phyloP scores from a whole-genome alignment of 2,797 vertebrate genomes.

The Mionectes olivaceus region DNA sequence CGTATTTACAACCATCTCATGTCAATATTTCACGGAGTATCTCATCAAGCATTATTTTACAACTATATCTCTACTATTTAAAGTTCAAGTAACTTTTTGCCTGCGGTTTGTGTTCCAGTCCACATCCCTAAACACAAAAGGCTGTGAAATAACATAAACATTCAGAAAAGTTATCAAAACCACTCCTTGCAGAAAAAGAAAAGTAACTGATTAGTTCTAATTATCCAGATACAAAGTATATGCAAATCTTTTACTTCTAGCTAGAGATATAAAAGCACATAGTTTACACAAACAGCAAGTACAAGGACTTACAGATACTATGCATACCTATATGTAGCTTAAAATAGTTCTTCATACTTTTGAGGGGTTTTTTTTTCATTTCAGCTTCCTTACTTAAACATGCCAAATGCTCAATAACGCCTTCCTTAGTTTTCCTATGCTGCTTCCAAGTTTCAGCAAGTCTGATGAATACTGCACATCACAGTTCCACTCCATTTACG shows the following conservation, averaged over 20 bases:
- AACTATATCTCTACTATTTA: not conserved
- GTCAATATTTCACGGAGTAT: not conserved
- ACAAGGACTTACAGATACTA: not conserved
- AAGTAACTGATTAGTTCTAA: not conserved
- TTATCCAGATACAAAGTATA: not conserved
- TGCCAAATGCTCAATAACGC: accelerated
- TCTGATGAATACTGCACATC: not conserved
- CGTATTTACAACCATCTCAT: not conserved
- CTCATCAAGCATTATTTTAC: not conserved
- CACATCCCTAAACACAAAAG: not conserved
- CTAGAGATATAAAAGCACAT: not conserved
- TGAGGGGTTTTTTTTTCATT: not conserved
- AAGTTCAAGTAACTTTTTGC: not conserved
- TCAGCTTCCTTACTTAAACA: not conserved
- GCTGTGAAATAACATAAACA: not conserved
- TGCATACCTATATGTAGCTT: not conserved
- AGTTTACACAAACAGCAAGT: not conserved
- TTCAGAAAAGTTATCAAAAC: not conserved
- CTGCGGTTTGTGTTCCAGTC: not conserved
- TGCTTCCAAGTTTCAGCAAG: not conserved
- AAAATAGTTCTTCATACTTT: not conserved
- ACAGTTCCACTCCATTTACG: not conserved
- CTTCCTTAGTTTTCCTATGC: not conserved
- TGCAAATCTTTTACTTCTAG: not conserved
- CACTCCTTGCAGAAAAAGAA: not conserved